Evolutionary conservation across 2,888 invertebrate genomes (phyloP), one percentile per base, ranked within the genome.

Genomic region (Kryphioiulus occultus): DNA sequence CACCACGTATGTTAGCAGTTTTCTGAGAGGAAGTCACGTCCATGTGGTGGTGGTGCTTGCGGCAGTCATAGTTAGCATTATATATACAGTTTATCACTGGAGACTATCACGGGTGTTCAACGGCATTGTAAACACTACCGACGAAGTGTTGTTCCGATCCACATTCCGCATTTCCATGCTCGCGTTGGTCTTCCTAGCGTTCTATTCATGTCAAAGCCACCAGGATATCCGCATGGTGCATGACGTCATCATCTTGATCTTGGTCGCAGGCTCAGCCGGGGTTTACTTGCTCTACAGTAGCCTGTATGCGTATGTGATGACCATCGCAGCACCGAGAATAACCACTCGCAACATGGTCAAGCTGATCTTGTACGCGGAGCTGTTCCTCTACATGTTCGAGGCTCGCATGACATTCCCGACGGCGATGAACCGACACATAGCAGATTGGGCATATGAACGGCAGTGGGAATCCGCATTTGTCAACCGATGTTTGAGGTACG

Each of bases 321-420:
- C 42, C n/a, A 32, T 86, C 19, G 53, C 88, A 9, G n/a, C 53
- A 7, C 85, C 86, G 19, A 30, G 42, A 22, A 84, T 30, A 39
- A 59, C 82, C 22, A 86, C 68, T 9, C 39, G 78, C n/a, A 86
- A 42, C 22, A 39, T 88, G 19, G 68, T 87, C 30, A 88, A 88
- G 82, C 68, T 88, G 22, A 83, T 87, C n/a, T 32, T 88, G 19
- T 88, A 88, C 30, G 87, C 47, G 0, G 88, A 88, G 53, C 47
- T 88, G 42, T 68, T 88, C 19, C 26, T 88, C 17, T 88, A 87
- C 87, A 86, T 83, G 53, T 87, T 88, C 26, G 88, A 85, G 30
- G 53, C 85, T 9, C 39, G 88, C 39, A 26, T 88, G 44, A 87
- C 68, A 17, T 47, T 82, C 39, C 87, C 88, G 1, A 42, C 85